Percentiles rank a stretch among this genome's conserved stretches.
Conservation (phyloP, 35 echinoderm and acorn worm genomes). For the Lytechinus pictus region DNA sequence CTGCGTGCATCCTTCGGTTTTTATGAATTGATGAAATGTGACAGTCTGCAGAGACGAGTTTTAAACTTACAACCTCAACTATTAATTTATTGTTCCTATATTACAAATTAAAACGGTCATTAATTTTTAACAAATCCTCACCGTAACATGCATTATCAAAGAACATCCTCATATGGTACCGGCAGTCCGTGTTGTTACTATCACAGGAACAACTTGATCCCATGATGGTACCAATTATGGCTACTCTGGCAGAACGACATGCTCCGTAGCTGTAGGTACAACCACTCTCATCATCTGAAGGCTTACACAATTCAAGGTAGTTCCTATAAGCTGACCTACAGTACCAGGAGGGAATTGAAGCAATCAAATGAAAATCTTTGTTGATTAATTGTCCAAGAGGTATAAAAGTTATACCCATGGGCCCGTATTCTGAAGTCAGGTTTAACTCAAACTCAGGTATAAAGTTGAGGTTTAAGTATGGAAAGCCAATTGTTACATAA, state of each 20-base stretch:
- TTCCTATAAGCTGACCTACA: conserved; percentile 22
- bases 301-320: conserved; percentile 53
- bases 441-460: no score
- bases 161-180: conserved; percentile 23
- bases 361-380: not conserved
- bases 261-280: conserved; percentile 54
- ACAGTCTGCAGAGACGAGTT: no score
- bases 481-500: no score
- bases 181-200: conserved; percentile 26
- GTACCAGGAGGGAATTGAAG: not conserved
- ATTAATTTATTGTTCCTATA: no score
- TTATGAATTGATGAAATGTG: no score
- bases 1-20: no score
- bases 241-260: conserved; percentile 54
- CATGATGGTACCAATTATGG: conserved; percentile 57
- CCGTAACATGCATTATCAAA: conserved; percentile 56
- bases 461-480: no score
- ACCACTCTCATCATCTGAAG: conserved; percentile 34
- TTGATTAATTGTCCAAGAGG: no score
- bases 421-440: no score
- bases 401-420: no score
- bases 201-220: conserved; percentile 57
- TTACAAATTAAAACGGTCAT: no score
- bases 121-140: not conserved
- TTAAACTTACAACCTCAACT: no score